These are phyloP conservation scores for Pristionchus entomophagus DNA, from an alignment of 2,888 invertebrate species.

Conservation along the genomic window DNA sequence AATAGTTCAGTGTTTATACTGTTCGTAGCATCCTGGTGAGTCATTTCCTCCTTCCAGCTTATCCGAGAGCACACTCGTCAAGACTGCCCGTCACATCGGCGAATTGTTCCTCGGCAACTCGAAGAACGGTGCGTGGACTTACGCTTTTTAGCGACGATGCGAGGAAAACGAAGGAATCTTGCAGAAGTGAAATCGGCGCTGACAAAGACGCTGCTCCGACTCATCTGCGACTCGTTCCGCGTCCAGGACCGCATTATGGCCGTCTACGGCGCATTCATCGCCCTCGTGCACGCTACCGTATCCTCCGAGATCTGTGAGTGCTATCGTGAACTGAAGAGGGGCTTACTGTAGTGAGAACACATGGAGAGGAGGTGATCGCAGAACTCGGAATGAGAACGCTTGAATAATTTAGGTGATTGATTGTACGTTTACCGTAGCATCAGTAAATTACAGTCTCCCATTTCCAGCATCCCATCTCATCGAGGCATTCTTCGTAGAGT, in stretches of 20 bases:
- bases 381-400: too few relatives aligned
- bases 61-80: conserved; percentile 62
- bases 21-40: too few relatives aligned
- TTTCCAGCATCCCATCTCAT: conserved; percentile 62
- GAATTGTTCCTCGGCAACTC: conserved; percentile 60
- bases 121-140: conserved; percentile 58
- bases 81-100: conserved; percentile 56
- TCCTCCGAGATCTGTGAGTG: conserved; percentile 63
- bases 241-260: conserved; percentile 60
- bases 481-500: conserved; percentile 61
- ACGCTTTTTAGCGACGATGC: background rate
- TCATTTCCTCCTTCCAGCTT: too few relatives aligned
- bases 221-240: conserved; percentile 57
- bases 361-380: background rate
- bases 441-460: background rate
- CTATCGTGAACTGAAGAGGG: background rate
- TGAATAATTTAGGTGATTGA: background rate
- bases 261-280: conserved; percentile 57
- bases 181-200: conserved; percentile 61
- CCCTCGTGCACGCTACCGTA: conserved; percentile 61
- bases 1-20: too few relatives aligned
- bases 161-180: conserved; percentile 21
- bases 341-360: too few relatives aligned
- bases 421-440: background rate
- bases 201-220: conserved; percentile 54